phyloP scores from a whole-genome alignment of 2,113 vertebrate genomes.

The Callaeas wilsoni region DNA sequence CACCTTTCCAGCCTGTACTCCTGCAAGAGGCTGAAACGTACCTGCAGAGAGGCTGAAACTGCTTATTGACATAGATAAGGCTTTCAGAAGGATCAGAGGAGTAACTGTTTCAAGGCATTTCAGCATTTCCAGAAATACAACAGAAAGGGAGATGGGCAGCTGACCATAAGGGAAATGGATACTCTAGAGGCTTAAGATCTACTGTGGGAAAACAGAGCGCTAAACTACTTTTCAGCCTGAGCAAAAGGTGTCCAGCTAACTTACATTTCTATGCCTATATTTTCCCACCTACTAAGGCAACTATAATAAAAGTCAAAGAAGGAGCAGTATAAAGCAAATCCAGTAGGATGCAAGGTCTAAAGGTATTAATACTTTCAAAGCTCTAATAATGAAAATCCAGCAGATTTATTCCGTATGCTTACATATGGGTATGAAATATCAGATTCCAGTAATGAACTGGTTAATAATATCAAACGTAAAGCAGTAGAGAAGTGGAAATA shows the following conservation, averaged over 20 bases:
- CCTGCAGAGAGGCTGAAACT: background rate
- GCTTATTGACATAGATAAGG: background rate
- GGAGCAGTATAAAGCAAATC: background rate
- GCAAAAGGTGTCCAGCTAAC: background rate
- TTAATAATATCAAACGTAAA: constrained; percentile 33
- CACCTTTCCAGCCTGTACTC: background rate
- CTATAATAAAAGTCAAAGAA: background rate
- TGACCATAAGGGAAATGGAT: background rate
- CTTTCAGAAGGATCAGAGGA: background rate
- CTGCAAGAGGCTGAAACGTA: background rate
- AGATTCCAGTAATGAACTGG: background rate
- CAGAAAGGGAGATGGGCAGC: background rate
- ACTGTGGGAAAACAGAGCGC: background rate
- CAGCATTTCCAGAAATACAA: background rate
- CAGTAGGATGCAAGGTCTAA: background rate
- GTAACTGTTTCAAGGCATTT: background rate
- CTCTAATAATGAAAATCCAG: background rate
- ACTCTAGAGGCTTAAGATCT: background rate
- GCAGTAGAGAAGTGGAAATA: background rate
- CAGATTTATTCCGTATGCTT: background rate
- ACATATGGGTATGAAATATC: background rate
- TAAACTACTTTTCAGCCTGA: background rate
- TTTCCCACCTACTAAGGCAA: background rate
- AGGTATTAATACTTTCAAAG: background rate
- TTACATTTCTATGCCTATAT: background rate